Base-by-base conservation (phyloP, 92 coral and sea anemone species). In the Galaxea fascicularis region DNA sequence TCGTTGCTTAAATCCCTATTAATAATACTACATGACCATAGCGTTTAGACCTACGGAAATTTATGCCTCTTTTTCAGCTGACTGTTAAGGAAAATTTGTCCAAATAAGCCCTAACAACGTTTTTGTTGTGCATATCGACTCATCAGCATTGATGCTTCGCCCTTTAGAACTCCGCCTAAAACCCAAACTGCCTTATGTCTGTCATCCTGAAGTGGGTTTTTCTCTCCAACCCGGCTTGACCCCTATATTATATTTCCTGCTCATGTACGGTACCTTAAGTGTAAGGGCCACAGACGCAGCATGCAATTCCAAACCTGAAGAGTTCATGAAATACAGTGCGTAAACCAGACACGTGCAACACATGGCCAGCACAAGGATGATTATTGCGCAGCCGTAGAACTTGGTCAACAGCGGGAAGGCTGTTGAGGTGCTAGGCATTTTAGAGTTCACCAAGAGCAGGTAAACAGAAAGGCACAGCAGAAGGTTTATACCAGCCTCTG, bases 401-500 rank as follows among this genome's bases (percentile, higher is more conserved):
- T 96, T 94, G 71, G 98, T 92, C 58, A 96, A 79, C 71, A 96
- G 93, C 0, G 98, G 98, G 46, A 94, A 96, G 18, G 92, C 87
- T 72, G 90, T 93, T 26, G 98, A 96, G n/a, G 93, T 88, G 59
- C 79, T 86, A 1, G 98, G 98, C 95, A 96, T 91, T 75, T 96
- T 96, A 41, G 93, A 82, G 79, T 96, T 96, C 25, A 96, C 89
- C 83, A 96, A 87, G 63, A 95, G 88, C 10, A 96, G 88, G 78
- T 96, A 96, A 49, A 96, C 98, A 17, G 98, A 88, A 30, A 96
- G 90, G 77, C 98, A 92, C 78, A 96, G 80, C 27, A 96, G 84
- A 41, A 96, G 82, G 88, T 96, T 96, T 75, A 96, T 94, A 28
- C 98, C 98, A 72, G 97, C 97, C 86, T 96, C 98, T 96, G 82